Evolutionary conservation across 2,797 vertebrate species (phyloP).

Genomic region (Spinus olivaceus): DNA sequence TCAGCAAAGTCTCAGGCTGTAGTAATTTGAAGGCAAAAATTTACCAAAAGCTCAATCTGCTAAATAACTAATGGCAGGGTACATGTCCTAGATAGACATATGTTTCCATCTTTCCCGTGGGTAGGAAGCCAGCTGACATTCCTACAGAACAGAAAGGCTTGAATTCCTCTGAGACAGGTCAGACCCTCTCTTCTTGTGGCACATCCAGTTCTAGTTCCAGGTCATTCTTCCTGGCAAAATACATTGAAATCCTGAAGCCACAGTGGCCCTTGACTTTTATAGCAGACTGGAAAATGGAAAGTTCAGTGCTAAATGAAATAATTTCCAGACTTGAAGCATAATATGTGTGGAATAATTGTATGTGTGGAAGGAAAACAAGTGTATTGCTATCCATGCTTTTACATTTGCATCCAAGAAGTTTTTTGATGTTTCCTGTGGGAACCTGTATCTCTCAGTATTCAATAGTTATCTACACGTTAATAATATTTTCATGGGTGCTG

Average conservation of each 20-base stretch:
- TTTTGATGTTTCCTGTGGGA: neutral
- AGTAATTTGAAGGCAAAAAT: neutral
- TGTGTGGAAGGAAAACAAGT: neutral
- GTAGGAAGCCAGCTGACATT: conserved; percentile 18
- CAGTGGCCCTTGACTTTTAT: neutral
- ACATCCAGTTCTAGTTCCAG: neutral
- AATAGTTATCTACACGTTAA: neutral
- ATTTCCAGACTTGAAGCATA: neutral
- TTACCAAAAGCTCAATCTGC: neutral
- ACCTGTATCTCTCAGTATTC: neutral
- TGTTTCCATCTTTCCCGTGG: neutral
- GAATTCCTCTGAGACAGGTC: conserved; percentile 4
- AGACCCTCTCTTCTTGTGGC: neutral
- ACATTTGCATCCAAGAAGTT: neutral
- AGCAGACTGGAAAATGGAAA: neutral
- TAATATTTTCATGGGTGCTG: neutral
- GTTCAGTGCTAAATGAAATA: neutral
- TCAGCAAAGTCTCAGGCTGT: neutral
- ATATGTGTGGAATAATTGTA: neutral
- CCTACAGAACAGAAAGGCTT: neutral
- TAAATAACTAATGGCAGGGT: neutral
- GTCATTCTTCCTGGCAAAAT: neutral
- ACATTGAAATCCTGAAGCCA: neutral
- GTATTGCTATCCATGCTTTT: neutral
- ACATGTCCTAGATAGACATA: conserved; percentile 8